Evolutionary conservation across 2,797 vertebrate species (phyloP), one percentile per base, ranked within the genome.

Genomic region (Catostomus latipinnis): DNA sequence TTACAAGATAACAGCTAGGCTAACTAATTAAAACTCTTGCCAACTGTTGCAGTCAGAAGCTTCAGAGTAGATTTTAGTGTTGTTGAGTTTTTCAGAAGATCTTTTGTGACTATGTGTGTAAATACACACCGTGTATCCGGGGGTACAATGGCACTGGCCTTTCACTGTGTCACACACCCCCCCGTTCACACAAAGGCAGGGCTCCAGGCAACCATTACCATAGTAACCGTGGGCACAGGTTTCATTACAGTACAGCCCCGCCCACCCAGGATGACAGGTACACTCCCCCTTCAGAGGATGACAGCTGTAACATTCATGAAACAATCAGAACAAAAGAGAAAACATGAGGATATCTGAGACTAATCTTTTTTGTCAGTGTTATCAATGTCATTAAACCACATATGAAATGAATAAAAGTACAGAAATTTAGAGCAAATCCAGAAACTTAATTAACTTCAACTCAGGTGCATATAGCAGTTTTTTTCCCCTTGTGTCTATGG

Each of bases 221-320:
- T 95, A 95, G 76, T 92, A 95, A 52, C 95, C 95, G 0, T 86
- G 90, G 0, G 96, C 93, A 76, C 97, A 98, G 53, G 94, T 97
- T 91, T 98, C 96, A 0, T 97, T 97, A 85, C 97, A 98, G 88
- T 91, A 90, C 0, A 98, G 94, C 3, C 97, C 96, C 0, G 95
- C 94, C 97, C 97, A 97, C 14, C 97, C 97, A 0, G 95, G 94
- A 71, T 88, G 91, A 86, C 97, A 98, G 0, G 93, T 87, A 78
- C 97, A 98, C 79, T 97, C 97, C 1, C 97, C 97, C 2, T 94
- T 96, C 92, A 98, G 92, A 0, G 97, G 96, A 85, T 98, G 96
- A 81, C 97, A 98, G 89, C 97, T 98, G 91, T 13, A 81, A 66
- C 78, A 74, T 6, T 4, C 49, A 81, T 45, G 72, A 14, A 6